Conservation (phyloP, 1,140 invertebrate species). For the Araneus ventricosus region DNA sequence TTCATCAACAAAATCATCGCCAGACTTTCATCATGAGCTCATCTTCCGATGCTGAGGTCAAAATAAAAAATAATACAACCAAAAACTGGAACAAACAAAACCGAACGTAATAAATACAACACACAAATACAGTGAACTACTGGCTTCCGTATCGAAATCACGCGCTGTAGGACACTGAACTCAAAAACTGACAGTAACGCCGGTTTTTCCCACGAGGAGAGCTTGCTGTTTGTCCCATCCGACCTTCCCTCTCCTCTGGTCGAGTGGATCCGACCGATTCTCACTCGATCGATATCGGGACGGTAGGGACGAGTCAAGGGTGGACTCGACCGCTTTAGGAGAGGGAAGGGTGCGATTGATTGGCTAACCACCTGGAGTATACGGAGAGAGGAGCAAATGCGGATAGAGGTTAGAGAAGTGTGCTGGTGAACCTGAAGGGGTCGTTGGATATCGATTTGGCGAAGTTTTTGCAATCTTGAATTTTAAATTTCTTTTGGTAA, state of each 20-base stretch:
- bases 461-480: slow-evolving; percentile 43
- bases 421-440: background rate
- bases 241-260: background rate
- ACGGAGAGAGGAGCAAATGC: background rate
- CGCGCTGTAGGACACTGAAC: slow-evolving; percentile 63
- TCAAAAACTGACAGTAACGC: slow-evolving; percentile 52
- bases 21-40: background rate
- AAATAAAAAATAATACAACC: background rate
- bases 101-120: slow-evolving; percentile 23
- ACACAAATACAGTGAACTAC: slow-evolving; percentile 26
- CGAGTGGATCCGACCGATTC: background rate
- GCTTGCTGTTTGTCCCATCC: background rate
- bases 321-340: slow-evolving; percentile 44
- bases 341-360: slow-evolving; percentile 52
- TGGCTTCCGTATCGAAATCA: background rate
- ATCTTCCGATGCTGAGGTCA: background rate
- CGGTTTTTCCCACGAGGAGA: slow-evolving; percentile 50
- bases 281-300: slow-evolving; percentile 39
- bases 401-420: background rate
- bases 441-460: slow-evolving; percentile 66
- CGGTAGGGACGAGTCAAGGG: background rate
- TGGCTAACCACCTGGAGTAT: slow-evolving; percentile 70
- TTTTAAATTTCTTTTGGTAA: slow-evolving; percentile 47
- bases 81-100: slow-evolving; percentile 6
- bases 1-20: background rate